Conservation (phyloP, 2,113 vertebrate genomes). For the Thalassarche chlororhynchos region DNA sequence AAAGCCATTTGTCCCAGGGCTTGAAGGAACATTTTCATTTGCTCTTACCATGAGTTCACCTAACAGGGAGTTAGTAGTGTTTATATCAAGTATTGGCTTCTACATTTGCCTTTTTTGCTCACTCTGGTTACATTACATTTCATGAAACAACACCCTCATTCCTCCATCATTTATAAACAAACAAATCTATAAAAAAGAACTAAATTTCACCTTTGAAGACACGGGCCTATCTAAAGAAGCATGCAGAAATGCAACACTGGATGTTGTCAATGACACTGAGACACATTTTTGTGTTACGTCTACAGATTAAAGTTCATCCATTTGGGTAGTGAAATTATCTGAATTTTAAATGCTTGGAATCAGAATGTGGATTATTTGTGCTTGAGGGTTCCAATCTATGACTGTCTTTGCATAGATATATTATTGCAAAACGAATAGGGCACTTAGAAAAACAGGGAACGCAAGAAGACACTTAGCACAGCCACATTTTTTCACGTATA, state of each 20-base stretch:
- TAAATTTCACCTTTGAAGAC: neutral
- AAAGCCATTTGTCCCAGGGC: neutral
- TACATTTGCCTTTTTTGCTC: neutral
- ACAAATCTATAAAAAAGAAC: neutral
- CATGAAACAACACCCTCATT: neutral
- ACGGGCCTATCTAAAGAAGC: neutral
- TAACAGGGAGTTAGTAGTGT: neutral
- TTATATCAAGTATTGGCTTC: neutral
- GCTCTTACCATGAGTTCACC: neutral
- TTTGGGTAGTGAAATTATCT: neutral
- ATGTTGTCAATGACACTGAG: neutral
- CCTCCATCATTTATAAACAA: neutral
- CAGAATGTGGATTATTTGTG: neutral
- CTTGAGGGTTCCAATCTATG: neutral
- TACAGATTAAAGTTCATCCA: neutral
- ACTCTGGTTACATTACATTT: neutral
- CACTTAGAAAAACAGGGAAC: neutral
- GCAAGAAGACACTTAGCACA: neutral
- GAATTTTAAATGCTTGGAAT: neutral
- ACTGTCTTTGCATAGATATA: neutral
- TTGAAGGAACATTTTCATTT: neutral
- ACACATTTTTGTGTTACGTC: neutral
- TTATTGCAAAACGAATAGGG: neutral
- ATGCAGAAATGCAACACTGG: neutral
- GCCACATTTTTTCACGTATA: slow-evolving; percentile 47